Conservation (phyloP, 1,140 invertebrate species). For the Drosophila mayri region DNA sequence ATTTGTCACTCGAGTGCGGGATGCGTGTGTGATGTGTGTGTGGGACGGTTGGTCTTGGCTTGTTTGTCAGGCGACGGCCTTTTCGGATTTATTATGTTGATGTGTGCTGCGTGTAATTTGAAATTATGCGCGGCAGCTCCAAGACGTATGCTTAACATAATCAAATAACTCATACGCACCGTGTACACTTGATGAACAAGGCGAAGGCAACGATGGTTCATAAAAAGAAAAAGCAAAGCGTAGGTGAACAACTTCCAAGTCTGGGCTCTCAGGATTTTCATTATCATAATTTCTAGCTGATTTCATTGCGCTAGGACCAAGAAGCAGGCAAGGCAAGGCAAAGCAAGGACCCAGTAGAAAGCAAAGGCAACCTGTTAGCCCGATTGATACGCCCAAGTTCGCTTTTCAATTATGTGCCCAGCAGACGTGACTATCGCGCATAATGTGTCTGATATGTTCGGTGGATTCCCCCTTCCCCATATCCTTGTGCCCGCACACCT, state of each 20-base stretch:
- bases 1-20: conserved; percentile 61
- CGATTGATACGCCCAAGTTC: conserved; percentile 78
- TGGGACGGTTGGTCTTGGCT: conserved; percentile 37
- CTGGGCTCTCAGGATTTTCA: conserved; percentile 57
- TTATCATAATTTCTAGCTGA: conserved; percentile 82
- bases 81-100: conserved; percentile 78
- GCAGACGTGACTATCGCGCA: conserved; percentile 74
- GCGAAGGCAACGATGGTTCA: conserved; percentile 18
- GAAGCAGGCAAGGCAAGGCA: conserved; percentile 4
- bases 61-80: conserved; percentile 72
- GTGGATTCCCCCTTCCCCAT: conserved; percentile 4
- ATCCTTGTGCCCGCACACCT: conserved; percentile 39
- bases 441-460: conserved; percentile 67
- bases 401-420: conserved; percentile 80
- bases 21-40: conserved; percentile 4
- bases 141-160: conserved; percentile 77
- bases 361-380: conserved; percentile 62
- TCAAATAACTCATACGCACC: conserved; percentile 79
- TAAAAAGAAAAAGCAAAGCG: conserved; percentile 29
- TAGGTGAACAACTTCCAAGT: conserved; percentile 35
- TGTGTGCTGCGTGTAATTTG: conserved; percentile 76
- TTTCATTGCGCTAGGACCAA: conserved; percentile 54
- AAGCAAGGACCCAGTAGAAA: conserved; percentile 16
- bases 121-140: conserved; percentile 70
- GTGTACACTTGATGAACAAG: conserved; percentile 48